phyloP scores from a whole-genome alignment of 2,113 vertebrate genomes.

The Colius striatus region DNA sequence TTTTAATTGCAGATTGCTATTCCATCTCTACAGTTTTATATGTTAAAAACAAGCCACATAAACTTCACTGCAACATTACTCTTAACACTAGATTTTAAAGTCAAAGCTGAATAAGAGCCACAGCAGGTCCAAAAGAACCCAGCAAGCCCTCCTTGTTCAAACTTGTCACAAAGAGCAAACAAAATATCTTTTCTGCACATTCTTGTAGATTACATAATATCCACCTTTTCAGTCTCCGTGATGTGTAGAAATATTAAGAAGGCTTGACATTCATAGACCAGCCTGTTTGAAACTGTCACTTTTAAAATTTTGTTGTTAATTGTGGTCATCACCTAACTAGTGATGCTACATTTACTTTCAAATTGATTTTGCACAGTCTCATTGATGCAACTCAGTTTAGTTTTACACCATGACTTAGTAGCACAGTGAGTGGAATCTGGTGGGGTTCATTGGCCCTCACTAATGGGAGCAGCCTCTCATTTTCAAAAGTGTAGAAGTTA shows the following conservation, averaged over 20 bases:
- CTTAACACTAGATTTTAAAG: background rate
- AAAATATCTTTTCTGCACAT: fast-evolving
- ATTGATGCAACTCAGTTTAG: background rate
- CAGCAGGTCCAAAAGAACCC: too few relatives aligned
- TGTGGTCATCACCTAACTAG: background rate
- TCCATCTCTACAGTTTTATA: background rate
- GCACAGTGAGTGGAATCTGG: background rate
- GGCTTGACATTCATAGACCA: background rate
- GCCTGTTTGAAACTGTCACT: background rate
- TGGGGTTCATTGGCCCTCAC: background rate
- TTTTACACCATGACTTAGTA: background rate
- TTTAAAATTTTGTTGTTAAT: background rate
- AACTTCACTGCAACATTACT: background rate
- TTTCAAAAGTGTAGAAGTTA: background rate
- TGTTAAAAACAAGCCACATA: background rate
- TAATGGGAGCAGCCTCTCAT: background rate
- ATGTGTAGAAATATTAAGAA: background rate
- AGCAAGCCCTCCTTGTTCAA: background rate
- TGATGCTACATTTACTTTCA: background rate
- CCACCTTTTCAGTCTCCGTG: background rate
- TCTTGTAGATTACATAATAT: background rate
- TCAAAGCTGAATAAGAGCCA: background rate
- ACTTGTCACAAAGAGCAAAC: background rate
- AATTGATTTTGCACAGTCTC: background rate
- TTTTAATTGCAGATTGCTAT: background rate